These are phyloP conservation scores for Apodemus agrarius DNA, from an alignment of 2,797 vertebrate genomes.

Conservation along the genomic window DNA sequence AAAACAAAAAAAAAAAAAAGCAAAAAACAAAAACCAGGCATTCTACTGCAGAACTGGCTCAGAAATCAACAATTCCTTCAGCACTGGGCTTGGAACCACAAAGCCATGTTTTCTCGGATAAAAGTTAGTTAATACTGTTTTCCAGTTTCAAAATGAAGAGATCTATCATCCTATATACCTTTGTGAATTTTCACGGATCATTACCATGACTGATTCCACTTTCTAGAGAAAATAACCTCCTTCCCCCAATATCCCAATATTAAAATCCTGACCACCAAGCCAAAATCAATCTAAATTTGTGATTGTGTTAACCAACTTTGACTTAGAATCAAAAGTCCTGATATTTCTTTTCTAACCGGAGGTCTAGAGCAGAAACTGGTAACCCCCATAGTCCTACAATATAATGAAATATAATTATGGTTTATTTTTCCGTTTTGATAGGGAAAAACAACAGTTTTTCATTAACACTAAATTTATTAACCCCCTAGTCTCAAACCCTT, in stretches of 20 bases:
- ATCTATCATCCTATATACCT: background rate
- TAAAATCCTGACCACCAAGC: background rate
- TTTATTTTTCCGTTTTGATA: background rate
- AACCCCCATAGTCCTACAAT: background rate
- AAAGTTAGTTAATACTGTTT: background rate
- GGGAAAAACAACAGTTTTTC: slow-evolving; percentile 14
- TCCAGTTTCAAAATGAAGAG: background rate
- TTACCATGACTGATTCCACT: background rate
- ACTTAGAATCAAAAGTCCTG: background rate
- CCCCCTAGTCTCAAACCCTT: background rate
- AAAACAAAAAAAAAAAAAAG: too few species aligned
- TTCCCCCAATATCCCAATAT: background rate
- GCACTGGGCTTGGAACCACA: too few species aligned
- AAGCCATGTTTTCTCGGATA: background rate
- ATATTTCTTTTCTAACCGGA: background rate
- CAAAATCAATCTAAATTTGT: background rate
- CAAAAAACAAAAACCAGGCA: background rate
- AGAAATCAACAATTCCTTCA: background rate
- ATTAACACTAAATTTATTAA: background rate
- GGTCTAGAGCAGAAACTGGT: background rate
- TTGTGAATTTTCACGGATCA: background rate
- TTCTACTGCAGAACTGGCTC: background rate
- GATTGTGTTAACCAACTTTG: background rate
- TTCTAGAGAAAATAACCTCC: slow-evolving; percentile 14
- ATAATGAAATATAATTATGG: background rate